Percentiles rank a stretch among this genome's conserved stretches.
These are phyloP conservation scores for Alosa alosa DNA, from an alignment of 2,113 vertebrate genomes.

Conservation along the genomic window DNA sequence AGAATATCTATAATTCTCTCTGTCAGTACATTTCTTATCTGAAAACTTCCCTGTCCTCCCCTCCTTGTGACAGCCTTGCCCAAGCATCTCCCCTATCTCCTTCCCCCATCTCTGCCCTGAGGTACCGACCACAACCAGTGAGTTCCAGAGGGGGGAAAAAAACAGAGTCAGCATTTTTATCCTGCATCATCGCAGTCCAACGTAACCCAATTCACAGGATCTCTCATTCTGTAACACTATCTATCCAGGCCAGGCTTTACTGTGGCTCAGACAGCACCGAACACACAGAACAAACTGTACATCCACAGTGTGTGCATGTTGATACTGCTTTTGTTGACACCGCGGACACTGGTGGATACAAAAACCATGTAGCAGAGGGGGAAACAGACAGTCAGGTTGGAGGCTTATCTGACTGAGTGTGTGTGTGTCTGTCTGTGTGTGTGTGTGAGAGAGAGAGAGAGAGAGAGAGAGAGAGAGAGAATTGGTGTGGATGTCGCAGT, in stretches of 20 bases:
- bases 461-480: neutral
- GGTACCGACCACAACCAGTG: neutral
- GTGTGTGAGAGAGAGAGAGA: too few species aligned
- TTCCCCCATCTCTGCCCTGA: neutral
- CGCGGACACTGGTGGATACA: neutral
- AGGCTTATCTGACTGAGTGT: neutral
- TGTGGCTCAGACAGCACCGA: neutral
- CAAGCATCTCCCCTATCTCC: neutral
- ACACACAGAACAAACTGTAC: neutral
- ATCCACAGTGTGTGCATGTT: neutral
- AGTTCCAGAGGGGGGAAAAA: neutral
- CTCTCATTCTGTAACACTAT: neutral
- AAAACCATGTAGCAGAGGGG: neutral
- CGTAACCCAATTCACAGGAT: neutral
- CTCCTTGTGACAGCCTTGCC: neutral
- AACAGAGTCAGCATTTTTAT: neutral
- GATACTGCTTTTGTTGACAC: neutral
- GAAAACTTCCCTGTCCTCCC: too few species aligned
- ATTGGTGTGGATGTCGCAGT: neutral
- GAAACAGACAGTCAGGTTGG: neutral
- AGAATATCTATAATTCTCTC: neutral
- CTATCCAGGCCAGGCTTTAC: too few species aligned
- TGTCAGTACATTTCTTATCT: neutral
- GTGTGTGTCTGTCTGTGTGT: neutral
- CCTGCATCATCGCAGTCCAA: neutral